A percentile compares a stretch with the other conserved stretches of the same genome.
Evolutionary conservation across 2,888 invertebrate genomes (phyloP).

Genomic region (Amphipyra berbera): DNA sequence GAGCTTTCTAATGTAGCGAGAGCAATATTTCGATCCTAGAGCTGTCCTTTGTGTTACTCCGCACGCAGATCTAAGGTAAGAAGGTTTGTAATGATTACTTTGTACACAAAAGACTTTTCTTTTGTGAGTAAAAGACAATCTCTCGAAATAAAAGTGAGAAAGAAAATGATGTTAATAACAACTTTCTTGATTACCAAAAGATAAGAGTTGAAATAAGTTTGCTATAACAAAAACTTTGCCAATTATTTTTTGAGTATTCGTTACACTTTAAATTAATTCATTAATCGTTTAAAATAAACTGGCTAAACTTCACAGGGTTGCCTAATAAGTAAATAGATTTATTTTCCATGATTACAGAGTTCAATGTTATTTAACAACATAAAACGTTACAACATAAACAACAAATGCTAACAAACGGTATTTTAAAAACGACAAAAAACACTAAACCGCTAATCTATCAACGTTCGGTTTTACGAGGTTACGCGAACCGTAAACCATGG

Average conservation of each 20-base stretch:
- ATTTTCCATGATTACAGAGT: constrained; percentile 13
- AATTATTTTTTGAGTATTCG: neutral
- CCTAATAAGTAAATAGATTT: neutral
- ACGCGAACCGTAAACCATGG: constrained; percentile 57
- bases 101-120: neutral
- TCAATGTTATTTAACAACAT: constrained; percentile 33
- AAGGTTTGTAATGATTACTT: neutral
- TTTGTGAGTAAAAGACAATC: neutral
- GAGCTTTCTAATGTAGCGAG: too few relatives aligned
- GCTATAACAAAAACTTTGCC: neutral
- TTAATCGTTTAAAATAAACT: too few relatives aligned
- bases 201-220: neutral
- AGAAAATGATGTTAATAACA: neutral
- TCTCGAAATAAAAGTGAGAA: neutral
- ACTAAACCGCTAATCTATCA: constrained; percentile 54
- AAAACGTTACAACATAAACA: constrained; percentile 25
- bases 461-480: constrained; percentile 52
- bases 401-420: constrained; percentile 22
- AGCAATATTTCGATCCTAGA: too few relatives aligned
- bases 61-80: neutral
- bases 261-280: too few relatives aligned
- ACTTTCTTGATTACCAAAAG: neutral
- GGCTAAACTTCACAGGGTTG: too few relatives aligned
- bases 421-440: constrained; percentile 48
- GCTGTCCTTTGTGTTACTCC: too few relatives aligned